Conservation (phyloP, 2,888 invertebrate genomes). For the Beris chalybata region DNA sequence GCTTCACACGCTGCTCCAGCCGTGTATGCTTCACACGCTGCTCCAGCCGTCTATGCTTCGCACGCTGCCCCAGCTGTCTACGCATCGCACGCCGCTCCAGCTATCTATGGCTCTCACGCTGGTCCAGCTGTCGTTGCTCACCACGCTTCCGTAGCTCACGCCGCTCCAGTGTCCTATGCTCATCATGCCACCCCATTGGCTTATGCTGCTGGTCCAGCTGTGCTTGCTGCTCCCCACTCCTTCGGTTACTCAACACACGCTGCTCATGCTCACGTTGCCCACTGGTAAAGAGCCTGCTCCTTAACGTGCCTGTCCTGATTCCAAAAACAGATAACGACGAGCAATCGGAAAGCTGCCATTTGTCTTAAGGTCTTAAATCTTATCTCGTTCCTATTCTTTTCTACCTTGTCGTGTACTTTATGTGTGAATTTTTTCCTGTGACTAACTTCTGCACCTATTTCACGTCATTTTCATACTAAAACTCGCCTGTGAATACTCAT, state of each 20-base stretch:
- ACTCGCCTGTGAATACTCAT: conserved; percentile 30
- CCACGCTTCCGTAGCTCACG: conserved; percentile 17
- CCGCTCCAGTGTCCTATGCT: conserved; percentile 29
- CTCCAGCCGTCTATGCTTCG: conserved; percentile 44
- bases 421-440: conserved; percentile 27
- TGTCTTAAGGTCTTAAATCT: conserved; percentile 9
- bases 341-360: conserved; percentile 29
- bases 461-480: conserved; percentile 13
- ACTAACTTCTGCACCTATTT: conserved; percentile 15
- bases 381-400: conserved; percentile 14
- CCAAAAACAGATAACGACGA: conserved; percentile 1
- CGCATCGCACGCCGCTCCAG: conserved; percentile 41
- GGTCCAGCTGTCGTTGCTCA: conserved; percentile 36
- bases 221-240: conserved; percentile 44
- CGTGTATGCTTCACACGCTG: conserved; percentile 10
- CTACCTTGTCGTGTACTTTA: neutral
- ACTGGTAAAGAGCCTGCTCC: conserved; percentile 46
- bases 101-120: conserved; percentile 40
- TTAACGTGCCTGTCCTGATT: conserved; percentile 15
- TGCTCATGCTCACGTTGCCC: conserved; percentile 49
- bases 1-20: conserved; percentile 41
- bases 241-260: conserved; percentile 51
- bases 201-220: conserved; percentile 27
- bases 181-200: conserved; percentile 41
- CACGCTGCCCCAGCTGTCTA: conserved; percentile 30